Conservation (phyloP, 2,113 vertebrate species). For the Pelusios castaneus region DNA sequence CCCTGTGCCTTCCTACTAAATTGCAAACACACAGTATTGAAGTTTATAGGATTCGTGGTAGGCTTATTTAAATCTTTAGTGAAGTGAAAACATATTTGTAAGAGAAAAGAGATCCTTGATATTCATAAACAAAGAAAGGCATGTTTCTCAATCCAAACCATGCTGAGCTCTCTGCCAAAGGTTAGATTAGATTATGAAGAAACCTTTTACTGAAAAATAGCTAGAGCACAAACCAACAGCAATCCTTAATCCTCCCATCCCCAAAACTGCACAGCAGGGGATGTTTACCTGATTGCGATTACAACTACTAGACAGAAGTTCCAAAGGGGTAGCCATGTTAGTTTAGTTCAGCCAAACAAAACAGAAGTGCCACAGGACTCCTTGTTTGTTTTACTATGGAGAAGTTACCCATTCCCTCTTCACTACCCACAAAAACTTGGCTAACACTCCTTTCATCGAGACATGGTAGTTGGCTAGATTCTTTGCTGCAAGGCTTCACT, state of each 20-base stretch:
- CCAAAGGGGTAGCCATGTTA: no score
- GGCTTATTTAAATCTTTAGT: background rate
- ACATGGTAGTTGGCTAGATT: background rate
- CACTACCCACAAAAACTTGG: background rate
- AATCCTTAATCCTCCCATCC: background rate
- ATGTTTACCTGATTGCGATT: background rate
- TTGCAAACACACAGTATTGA: background rate
- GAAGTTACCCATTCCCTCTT: background rate
- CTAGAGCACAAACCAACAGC: background rate
- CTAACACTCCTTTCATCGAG: background rate
- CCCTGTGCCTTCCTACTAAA: background rate
- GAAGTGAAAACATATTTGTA: background rate
- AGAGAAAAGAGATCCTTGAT: background rate
- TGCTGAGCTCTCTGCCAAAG: background rate
- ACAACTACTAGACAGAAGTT: no score
- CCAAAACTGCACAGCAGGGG: background rate
- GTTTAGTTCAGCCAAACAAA: no score
- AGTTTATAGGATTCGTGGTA: background rate
- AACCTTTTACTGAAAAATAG: background rate
- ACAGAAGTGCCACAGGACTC: no score
- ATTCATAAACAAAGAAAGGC: background rate
- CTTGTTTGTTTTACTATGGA: no score
- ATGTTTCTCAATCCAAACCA: background rate
- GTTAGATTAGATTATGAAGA: slow-evolving; percentile 17
- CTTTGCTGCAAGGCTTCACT: background rate